phyloP scores from a whole-genome alignment of 2,888 invertebrate species.

The Eretmocerus hayati region DNA sequence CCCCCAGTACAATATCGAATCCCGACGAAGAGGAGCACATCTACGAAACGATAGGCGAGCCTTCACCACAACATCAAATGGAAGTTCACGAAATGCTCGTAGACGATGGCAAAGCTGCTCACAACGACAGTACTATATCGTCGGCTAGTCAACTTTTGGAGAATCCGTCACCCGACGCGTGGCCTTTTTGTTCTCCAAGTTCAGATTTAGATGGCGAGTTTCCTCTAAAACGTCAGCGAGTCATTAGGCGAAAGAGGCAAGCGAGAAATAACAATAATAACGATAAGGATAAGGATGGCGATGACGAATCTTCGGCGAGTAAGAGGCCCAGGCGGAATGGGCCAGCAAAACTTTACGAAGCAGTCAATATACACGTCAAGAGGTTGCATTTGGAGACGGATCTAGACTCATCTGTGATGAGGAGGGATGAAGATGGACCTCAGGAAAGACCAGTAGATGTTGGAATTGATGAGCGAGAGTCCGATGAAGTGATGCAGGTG shows the following conservation, averaged over 20 bases:
- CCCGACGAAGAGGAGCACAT: conserved; percentile 24
- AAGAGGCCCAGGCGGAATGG: conserved; percentile 20
- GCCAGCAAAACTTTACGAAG: conserved; percentile 30
- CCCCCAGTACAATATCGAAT: not conserved
- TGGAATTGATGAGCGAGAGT: too few relatives aligned
- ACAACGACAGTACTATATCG: conserved; percentile 43
- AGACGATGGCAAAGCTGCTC: conserved; percentile 9
- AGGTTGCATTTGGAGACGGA: conserved; percentile 40
- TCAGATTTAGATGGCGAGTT: conserved; percentile 40
- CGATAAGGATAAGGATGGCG: conserved; percentile 26
- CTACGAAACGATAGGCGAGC: conserved; percentile 31
- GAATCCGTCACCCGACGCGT: conserved; percentile 42
- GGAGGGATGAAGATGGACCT: too few relatives aligned
- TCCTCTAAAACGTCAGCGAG: conserved; percentile 40
- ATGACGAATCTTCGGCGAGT: conserved; percentile 28
- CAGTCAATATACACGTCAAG: conserved; percentile 41
- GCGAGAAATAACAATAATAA: conserved; percentile 22
- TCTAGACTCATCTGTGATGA: conserved; percentile 27
- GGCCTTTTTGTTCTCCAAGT: conserved; percentile 39
- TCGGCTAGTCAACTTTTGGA: conserved; percentile 44
- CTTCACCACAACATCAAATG: not conserved
- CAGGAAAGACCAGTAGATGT: too few relatives aligned
- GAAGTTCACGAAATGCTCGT: too few relatives aligned
- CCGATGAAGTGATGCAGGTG: too few relatives aligned
- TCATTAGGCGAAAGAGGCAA: conserved; percentile 41